Conservation (phyloP, 2,797 vertebrate species). For the Rhynchonycteris naso region DNA sequence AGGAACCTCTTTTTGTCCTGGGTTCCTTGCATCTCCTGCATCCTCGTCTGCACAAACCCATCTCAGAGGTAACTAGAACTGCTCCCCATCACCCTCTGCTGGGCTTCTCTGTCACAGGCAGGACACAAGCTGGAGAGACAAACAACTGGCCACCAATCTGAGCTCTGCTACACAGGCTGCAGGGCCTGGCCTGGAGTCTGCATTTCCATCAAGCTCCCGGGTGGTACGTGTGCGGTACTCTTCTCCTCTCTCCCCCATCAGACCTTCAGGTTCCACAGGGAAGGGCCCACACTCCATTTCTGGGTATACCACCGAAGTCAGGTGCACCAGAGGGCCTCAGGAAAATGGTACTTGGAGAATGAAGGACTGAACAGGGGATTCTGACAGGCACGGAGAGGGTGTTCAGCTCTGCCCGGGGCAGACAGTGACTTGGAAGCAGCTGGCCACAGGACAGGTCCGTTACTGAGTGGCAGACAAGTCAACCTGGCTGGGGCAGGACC, state of each 20-base stretch:
- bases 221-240: neutral
- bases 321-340: neutral
- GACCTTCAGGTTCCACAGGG: neutral
- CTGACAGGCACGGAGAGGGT: neutral
- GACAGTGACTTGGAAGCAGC: neutral
- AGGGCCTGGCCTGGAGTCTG: neutral
- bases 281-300: neutral
- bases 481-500: neutral
- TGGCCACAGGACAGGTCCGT: neutral
- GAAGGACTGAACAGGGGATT: neutral
- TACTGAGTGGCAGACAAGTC: neutral
- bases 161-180: neutral
- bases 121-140: neutral
- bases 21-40: neutral
- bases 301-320: neutral
- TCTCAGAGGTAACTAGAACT: neutral
- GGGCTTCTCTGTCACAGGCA: neutral
- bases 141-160: neutral
- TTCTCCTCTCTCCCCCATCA: accelerated
- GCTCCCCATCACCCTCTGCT: neutral
- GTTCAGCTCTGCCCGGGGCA: neutral
- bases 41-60: accelerated
- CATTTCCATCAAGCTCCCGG: neutral
- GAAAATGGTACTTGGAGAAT: neutral
- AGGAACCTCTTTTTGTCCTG: neutral